Percentiles rank a stretch among this genome's conserved stretches.
Conservation (phyloP, 2,888 invertebrate genomes). For the Tineola bisselliella region DNA sequence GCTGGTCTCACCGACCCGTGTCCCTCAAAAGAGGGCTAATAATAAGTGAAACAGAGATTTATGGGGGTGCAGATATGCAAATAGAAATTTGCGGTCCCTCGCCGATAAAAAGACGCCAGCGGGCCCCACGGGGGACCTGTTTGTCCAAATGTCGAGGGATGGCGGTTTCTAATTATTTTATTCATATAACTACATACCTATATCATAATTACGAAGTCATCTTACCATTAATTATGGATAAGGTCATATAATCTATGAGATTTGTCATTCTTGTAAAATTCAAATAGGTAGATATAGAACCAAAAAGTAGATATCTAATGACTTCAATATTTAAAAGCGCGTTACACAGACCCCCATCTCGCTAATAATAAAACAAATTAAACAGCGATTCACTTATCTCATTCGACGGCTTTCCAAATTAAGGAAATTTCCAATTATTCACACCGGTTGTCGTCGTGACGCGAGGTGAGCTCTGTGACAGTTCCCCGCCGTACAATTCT, state of each 20-base stretch:
- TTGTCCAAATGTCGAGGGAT: constrained; percentile 57
- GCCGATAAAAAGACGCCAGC: constrained; percentile 59
- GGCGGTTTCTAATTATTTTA: constrained; percentile 54
- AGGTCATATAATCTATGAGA: neutral
- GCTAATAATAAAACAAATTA: constrained; percentile 40
- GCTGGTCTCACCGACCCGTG: constrained; percentile 23
- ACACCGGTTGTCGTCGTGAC: constrained; percentile 30
- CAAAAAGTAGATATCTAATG: neutral
- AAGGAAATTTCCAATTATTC: constrained; percentile 49
- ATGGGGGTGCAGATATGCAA: constrained; percentile 66
- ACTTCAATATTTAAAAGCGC: neutral
- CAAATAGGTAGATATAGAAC: neutral
- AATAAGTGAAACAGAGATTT: constrained; percentile 68
- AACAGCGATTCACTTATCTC: constrained; percentile 45
- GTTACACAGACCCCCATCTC: neutral
- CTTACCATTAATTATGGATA: neutral
- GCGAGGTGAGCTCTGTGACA: constrained; percentile 27
- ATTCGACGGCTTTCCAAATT: constrained; percentile 24
- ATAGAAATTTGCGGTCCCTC: constrained; percentile 65
- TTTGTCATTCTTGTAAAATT: too few species aligned
- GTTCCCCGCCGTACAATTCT: neutral
- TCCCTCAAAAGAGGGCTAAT: constrained; percentile 35
- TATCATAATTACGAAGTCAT: neutral
- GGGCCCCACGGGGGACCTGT: constrained; percentile 43
- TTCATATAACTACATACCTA: constrained; percentile 15